Evolutionary conservation across 2,113 vertebrate genomes (phyloP).

Genomic region (Origma solitaria): DNA sequence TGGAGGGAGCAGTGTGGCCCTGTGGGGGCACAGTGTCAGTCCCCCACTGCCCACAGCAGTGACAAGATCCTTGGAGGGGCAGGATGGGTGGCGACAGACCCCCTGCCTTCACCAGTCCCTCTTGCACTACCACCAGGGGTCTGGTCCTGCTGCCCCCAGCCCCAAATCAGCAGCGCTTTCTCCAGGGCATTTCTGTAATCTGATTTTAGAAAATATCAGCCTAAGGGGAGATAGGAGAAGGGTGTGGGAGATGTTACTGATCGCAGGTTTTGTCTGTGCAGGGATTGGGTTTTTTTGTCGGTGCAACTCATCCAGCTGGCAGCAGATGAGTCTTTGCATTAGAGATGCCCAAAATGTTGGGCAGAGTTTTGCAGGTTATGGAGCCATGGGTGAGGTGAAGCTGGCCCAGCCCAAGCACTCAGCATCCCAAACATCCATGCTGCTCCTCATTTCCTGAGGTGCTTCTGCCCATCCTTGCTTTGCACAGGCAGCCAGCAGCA

Average conservation of each 20-base stretch:
- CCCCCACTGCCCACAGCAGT: rapidly evolving
- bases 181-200: background rate
- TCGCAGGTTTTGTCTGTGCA: background rate
- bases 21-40: background rate
- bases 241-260: background rate
- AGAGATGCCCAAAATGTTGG: background rate
- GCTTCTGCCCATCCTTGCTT: background rate
- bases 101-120: rapidly evolving
- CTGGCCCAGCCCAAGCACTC: background rate
- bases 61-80: background rate
- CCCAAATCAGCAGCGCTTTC: background rate
- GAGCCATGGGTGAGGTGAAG: background rate
- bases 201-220: background rate
- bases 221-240: background rate
- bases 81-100: background rate
- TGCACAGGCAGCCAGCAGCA: background rate
- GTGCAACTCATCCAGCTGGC: background rate
- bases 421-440: background rate
- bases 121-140: rapidly evolving
- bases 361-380: background rate
- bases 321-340: background rate
- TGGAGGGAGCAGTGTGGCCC: background rate
- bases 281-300: background rate
- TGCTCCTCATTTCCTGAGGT: background rate
- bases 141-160: background rate